Conservation (phyloP, 2,888 invertebrate genomes). For the Kuschelorhynchus macadamiae region DNA sequence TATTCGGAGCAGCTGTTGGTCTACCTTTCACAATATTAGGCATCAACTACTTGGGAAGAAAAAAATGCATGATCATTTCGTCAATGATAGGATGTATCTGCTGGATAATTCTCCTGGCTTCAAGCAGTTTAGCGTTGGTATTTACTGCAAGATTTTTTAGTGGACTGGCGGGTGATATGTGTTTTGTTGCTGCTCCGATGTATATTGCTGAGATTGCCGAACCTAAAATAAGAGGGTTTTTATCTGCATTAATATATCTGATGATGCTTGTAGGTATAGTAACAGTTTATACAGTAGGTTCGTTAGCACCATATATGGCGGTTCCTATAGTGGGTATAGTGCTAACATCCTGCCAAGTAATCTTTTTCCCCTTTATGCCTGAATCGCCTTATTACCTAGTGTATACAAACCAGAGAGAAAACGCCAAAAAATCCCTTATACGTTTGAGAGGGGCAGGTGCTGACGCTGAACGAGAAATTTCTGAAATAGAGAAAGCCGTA, state of each 20-base stretch:
- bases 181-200: constrained; percentile 66
- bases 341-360: constrained; percentile 60
- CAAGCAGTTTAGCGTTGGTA: constrained; percentile 56
- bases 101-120: constrained; percentile 61
- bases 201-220: constrained; percentile 66
- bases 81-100: constrained; percentile 58
- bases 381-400: constrained; percentile 66
- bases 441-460: constrained; percentile 58
- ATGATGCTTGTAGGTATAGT: constrained; percentile 64
- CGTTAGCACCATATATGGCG: constrained; percentile 61
- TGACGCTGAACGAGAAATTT: constrained; percentile 62
- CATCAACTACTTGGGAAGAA: constrained; percentile 60
- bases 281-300: constrained; percentile 62
- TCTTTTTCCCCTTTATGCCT: constrained; percentile 65
- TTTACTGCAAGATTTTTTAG: constrained; percentile 61
- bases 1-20: constrained; percentile 55
- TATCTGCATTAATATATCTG: constrained; percentile 63
- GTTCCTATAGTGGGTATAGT: constrained; percentile 58
- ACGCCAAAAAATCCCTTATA: constrained; percentile 61
- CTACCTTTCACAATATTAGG: constrained; percentile 59
- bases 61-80: constrained; percentile 61
- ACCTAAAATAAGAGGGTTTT: constrained; percentile 63
- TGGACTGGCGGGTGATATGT: constrained; percentile 62
- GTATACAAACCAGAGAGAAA: constrained; percentile 58
- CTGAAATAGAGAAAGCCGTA: constrained; percentile 60